Evolutionary conservation across 2,113 vertebrate species (phyloP), one percentile per base, ranked within the genome.

Genomic region (Helogale parvula): DNA sequence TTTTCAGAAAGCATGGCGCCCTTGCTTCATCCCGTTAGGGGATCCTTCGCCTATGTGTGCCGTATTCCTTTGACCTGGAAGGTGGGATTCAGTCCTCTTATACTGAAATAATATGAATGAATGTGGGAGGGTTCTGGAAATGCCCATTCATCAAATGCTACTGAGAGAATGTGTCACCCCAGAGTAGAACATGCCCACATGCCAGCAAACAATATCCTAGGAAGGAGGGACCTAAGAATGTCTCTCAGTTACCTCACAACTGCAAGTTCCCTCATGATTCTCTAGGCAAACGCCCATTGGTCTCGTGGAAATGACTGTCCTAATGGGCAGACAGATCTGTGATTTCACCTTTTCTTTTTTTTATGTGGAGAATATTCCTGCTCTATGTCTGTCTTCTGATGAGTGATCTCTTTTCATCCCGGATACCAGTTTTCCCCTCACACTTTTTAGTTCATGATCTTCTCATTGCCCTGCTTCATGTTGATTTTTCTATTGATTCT

Each of bases 71-170:
- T 79, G 52, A 35, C 47, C 27, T 89, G 47, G 92, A 93, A 57
- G 52, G 33, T 93, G 29, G 9, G 83, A 87, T 86, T 76, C 25
- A 50, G 38, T 45, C 41, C 27, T 71, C 0, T 65, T 71, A 72
- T 52, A 81, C 52, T 82, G 52, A 93, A 71, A 71, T 87, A 88
- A 82, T 63, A 63, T 47, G 69, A 89, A 96, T 57, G n/a, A 71
- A 54, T 47, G 7, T 80, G 23, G 14, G 79, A 74, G 41, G 11
- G 31, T 9, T 84, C 47, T 77, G 27, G 31, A 86, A 94, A 94
- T 63, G 21, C 16, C 29, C 35, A 54, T 8, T 77, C 11, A 60
- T 76, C 65, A 95, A 54, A 86, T 66, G 71, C 71, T 54, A 23
- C 52, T 4, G 52, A 76, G 50, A 57, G 29, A 77, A 50, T 38